Percentiles rank a stretch among this genome's conserved stretches.
Evolutionary conservation across 1,140 invertebrate genomes (phyloP).

Genomic region (Tetragnatha versicolor): DNA sequence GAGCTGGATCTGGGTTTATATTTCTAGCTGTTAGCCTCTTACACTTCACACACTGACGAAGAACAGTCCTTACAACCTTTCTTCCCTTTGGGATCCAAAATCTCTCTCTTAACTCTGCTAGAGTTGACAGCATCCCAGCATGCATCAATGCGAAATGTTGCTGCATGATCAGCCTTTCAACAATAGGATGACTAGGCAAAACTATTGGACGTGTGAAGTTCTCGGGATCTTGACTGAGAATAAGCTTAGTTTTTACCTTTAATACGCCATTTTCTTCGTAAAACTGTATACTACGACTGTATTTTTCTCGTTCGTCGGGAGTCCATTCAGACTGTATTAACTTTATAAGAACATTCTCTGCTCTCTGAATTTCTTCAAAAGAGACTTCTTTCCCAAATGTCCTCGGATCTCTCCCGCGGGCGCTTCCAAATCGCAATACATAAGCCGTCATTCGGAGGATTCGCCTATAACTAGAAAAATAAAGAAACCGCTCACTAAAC

Average conservation of each 20-base stretch:
- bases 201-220: conserved; percentile 12
- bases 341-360: conserved; percentile 8
- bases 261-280: background rate
- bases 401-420: background rate
- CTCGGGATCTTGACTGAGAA: background rate
- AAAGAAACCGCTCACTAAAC: conserved; percentile 10
- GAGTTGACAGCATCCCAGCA: background rate
- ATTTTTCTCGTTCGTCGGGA: conserved; percentile 6
- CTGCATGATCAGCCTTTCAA: background rate
- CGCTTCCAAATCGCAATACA: conserved; percentile 5
- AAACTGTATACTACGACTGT: background rate
- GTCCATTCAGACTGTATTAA: conserved; percentile 21
- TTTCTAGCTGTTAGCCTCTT: background rate
- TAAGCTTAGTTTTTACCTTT: conserved; percentile 3
- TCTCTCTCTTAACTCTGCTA: conserved; percentile 6
- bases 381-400: background rate
- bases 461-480: conserved; percentile 21
- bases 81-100: conserved; percentile 30
- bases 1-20: background rate
- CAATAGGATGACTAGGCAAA: conserved; percentile 3
- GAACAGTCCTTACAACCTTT: background rate
- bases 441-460: background rate
- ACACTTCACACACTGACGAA: conserved; percentile 1
- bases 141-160: background rate
- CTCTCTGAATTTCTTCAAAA: conserved; percentile 15